phyloP scores from a whole-genome alignment of 1,140 invertebrate species.

The Charaxes varanes region DNA sequence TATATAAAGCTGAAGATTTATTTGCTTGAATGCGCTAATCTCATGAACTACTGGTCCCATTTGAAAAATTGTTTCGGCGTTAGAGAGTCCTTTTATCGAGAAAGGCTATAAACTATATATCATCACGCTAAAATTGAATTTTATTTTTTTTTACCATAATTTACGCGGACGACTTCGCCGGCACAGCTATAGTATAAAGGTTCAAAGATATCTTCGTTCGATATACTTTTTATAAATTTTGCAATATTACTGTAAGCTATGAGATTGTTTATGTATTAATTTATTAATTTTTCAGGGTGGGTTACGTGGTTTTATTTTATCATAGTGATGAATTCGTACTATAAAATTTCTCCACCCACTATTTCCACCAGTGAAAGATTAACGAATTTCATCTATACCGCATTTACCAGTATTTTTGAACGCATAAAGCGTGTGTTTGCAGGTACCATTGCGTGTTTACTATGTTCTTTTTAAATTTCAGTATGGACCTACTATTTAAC shows the following conservation, averaged over 20 bases:
- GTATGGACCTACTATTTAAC: constrained; percentile 53
- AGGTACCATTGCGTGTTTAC: constrained; percentile 15
- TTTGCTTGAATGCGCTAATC: too few species aligned
- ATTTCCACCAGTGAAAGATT: constrained; percentile 1
- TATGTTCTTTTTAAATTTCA: constrained; percentile 39
- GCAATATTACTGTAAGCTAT: background rate
- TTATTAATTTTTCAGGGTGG: constrained; percentile 34
- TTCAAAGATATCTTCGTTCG: too few species aligned
- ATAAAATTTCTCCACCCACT: constrained; percentile 10
- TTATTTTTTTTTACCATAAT: too few species aligned
- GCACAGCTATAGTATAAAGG: too few species aligned
- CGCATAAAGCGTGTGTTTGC: background rate
- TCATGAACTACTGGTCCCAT: too few species aligned
- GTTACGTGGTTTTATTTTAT: constrained; percentile 35
- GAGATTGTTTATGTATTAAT: background rate
- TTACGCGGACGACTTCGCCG: too few species aligned
- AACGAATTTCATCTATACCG: constrained; percentile 2
- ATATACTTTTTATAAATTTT: background rate
- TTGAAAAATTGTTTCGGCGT: too few species aligned
- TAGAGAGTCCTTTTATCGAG: too few species aligned
- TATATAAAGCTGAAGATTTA: too few species aligned
- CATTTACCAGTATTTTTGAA: constrained; percentile 6
- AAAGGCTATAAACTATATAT: too few species aligned
- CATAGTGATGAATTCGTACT: constrained; percentile 27
- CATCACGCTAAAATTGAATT: too few species aligned